phyloP scores from a whole-genome alignment of 2,888 invertebrate genomes.

The Acleris cristana region DNA sequence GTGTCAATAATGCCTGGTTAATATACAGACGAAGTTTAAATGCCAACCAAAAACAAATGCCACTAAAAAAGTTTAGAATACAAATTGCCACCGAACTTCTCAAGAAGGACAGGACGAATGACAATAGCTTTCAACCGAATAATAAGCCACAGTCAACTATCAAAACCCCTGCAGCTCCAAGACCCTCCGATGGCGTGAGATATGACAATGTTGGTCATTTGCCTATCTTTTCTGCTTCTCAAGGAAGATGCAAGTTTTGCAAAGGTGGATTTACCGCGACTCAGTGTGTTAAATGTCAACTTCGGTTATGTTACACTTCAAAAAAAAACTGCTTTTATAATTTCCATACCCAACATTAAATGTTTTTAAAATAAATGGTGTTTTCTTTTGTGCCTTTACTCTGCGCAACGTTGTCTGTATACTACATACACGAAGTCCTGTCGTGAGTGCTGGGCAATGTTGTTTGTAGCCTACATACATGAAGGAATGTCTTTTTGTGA shows the following conservation, averaged over 20 bases:
- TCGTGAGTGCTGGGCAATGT: not conserved
- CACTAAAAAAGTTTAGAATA: not conserved
- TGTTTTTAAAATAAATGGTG: not conserved
- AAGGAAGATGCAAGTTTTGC: not conserved
- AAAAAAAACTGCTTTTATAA: not conserved
- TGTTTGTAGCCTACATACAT: not conserved
- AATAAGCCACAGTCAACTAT: not conserved
- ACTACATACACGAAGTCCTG: not conserved
- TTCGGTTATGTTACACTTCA: not conserved
- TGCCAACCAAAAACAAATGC: not conserved
- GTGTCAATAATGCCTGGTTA: too few relatives aligned
- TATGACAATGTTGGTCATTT: not conserved
- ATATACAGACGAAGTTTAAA: too few relatives aligned
- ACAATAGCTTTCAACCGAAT: not conserved
- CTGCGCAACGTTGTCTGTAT: not conserved
- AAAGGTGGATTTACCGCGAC: not conserved
- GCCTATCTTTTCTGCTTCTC: not conserved
- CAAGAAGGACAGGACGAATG: not conserved
- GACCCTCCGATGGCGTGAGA: not conserved
- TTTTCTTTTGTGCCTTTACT: not conserved
- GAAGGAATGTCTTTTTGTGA: not conserved
- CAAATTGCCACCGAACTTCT: not conserved
- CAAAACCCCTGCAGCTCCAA: not conserved
- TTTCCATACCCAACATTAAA: not conserved
- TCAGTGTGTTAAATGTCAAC: not conserved